A percentile compares a stretch with the other conserved stretches of the same genome.
Conservation (phyloP, 2,113 vertebrate species). For the Charina bottae region DNA sequence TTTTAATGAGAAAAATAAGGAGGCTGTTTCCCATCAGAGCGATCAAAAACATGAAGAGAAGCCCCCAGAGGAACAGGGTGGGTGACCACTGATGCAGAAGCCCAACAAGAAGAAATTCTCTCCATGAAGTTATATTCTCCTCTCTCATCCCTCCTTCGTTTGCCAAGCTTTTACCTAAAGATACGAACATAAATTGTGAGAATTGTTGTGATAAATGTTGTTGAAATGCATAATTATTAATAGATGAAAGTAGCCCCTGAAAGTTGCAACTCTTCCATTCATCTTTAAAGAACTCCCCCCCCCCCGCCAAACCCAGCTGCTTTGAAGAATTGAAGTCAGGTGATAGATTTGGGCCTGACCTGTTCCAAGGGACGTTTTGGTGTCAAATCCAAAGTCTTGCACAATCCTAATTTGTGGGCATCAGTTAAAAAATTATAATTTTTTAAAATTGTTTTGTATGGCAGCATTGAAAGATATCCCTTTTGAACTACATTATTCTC, state of each 20-base stretch:
- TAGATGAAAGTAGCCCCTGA: no score
- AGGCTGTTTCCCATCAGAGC: conserved; percentile 53
- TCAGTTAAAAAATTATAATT: background rate
- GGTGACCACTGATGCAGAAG: conserved; percentile 37
- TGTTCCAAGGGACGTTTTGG: background rate
- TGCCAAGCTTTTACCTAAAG: no score
- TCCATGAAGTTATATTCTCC: conserved; percentile 43
- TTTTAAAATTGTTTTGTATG: background rate
- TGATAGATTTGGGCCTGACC: no score
- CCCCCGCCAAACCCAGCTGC: no score
- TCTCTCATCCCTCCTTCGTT: conserved; percentile 19
- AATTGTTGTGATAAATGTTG: background rate
- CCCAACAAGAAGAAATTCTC: conserved; percentile 56
- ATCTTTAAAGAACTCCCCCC: no score
- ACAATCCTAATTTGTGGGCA: background rate
- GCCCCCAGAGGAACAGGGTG: conserved; percentile 37
- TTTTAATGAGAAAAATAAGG: conserved; percentile 50
- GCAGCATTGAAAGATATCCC: background rate
- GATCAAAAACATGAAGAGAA: conserved; percentile 43
- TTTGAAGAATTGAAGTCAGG: no score
- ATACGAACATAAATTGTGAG: background rate
- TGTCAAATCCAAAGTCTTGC: background rate
- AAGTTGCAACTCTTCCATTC: no score
- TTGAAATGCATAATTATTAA: conserved; percentile 12
- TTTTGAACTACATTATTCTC: no score